phyloP scores from a whole-genome alignment of 1,140 invertebrate species.

The Ladona fulva region DNA sequence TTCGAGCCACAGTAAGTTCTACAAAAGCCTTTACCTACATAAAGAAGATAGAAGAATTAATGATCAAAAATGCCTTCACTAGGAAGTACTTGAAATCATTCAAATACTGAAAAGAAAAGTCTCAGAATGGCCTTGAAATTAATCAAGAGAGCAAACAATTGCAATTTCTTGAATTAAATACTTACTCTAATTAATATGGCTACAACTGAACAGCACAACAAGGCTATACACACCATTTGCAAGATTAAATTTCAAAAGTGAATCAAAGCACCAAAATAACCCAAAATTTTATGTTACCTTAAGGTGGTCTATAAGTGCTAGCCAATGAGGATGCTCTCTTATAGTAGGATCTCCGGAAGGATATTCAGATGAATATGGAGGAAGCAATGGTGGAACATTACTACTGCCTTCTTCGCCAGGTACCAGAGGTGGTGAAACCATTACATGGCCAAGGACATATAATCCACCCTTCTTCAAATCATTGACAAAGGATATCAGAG shows the following conservation, averaged over 20 bases:
- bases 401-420: not conserved
- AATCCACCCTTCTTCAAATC: slow-evolving; percentile 97
- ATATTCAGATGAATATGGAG: slow-evolving; percentile 1
- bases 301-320: slow-evolving; percentile 76
- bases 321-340: slow-evolving; percentile 75
- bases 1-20: slow-evolving; percentile 80
- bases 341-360: slow-evolving; percentile 50
- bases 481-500: slow-evolving; percentile 94
- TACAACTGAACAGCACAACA: no score
- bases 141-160: no score
- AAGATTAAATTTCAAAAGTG: no score
- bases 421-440: slow-evolving; percentile 30
- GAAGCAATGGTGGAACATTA: not conserved
- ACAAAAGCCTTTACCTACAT: slow-evolving; percentile 88
- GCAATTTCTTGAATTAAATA: no score
- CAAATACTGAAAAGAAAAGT: no score
- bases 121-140: no score
- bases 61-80: no score
- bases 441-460: slow-evolving; percentile 89
- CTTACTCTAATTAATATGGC: no score
- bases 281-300: slow-evolving; percentile 41
- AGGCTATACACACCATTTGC: no score
- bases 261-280: no score
- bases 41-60: not conserved
- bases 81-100: no score